Base-by-base conservation (phyloP, 2,888 invertebrate genomes). In the Microplitis deprimator region DNA sequence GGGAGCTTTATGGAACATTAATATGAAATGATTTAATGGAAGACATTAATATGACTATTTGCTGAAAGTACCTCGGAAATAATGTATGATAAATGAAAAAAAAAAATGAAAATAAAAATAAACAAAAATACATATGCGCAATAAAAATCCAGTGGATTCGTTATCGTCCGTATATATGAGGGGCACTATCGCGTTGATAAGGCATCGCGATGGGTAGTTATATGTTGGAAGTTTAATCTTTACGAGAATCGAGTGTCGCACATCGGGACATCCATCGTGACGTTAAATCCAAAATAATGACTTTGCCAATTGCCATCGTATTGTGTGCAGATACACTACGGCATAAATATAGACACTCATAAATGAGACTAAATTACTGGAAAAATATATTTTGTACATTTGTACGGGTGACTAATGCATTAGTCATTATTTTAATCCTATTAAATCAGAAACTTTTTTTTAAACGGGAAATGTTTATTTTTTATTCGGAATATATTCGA, bases 231-330 rank as follows among this genome's bases (percentile, higher is more conserved):
- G 67, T 73, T 73, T 73, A 73, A 73, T 73, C 65, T 73, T 73
- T 73, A 73, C 67, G 73, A 67, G 73, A 59, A 73, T 73, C 73
- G 59, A 67, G 73, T 64, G 73, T 73, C 50, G 50, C 73, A 65
- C 40, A 73, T 73, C 67, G 73, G 50, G 40, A 73, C 65, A 73
- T 73, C 59, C 65, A 73, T 73, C 59, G 59, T 73, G 73, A 73
- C 67, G 73, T 73, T 73, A 73, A 73, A 73, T 73, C 67, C 73
- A 67, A 73, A 73, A 73, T 73, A 73, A 73, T 67, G 73, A 73
- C 73, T 65, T 41, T 73, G 67, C 50, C 67, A 73, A 73, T 73
- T 73, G 65, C 73, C 41, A 41, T 16, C 6, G 40, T 20, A 10
- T 69, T 50, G 10, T 50, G 10, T 69, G 16, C 41, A 69, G 10